Evolutionary conservation across 1,140 invertebrate genomes (phyloP).

Genomic region (Bombus superbus): DNA sequence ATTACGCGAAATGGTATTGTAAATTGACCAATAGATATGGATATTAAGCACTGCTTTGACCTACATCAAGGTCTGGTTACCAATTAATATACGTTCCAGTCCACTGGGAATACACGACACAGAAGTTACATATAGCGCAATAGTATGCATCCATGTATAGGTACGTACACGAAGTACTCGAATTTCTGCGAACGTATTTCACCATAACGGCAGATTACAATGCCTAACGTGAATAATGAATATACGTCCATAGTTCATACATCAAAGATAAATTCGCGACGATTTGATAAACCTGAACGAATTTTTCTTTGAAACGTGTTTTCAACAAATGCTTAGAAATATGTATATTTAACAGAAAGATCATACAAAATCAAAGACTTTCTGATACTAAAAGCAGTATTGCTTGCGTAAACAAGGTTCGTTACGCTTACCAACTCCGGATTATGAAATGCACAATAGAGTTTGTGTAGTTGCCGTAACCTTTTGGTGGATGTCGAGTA

Average conservation of each 20-base stretch:
- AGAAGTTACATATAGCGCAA: background rate
- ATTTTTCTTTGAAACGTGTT: no score
- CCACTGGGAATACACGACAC: background rate
- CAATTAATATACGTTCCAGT: background rate
- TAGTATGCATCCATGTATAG: background rate
- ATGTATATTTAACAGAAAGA: background rate
- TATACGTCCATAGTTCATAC: no score
- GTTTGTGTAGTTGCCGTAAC: conserved; percentile 13
- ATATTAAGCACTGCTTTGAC: background rate
- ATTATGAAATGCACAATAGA: conserved; percentile 31
- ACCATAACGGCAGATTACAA: background rate
- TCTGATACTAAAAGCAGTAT: background rate
- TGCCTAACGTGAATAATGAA: background rate
- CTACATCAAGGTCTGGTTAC: conserved; percentile 6
- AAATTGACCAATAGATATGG: background rate
- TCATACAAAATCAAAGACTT: background rate
- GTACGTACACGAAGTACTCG: background rate
- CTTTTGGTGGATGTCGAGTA: background rate
- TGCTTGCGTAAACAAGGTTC: conserved; percentile 9
- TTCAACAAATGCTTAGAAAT: no score
- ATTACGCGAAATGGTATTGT: background rate
- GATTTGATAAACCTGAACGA: no score
- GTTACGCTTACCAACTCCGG: conserved; percentile 14
- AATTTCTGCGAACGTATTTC: background rate
- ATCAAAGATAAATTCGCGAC: no score